Evolutionary conservation across 2,113 vertebrate genomes (phyloP).

Genomic region (Hucho hucho): DNA sequence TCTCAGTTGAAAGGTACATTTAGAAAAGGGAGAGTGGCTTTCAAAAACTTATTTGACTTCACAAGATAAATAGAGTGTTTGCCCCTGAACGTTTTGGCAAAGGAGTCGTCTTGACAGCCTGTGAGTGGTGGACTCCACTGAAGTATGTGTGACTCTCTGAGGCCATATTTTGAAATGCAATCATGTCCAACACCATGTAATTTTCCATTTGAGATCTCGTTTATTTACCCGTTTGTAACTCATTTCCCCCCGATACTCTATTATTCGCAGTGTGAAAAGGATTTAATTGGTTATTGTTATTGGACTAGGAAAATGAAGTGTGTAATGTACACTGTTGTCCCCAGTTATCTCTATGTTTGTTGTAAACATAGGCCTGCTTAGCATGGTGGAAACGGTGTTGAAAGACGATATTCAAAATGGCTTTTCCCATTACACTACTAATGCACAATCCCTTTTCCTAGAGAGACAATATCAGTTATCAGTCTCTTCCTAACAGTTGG

Average conservation of each 20-base stretch:
- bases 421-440: not conserved
- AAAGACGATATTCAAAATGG: not conserved
- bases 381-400: not conserved
- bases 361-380: too few relatives aligned
- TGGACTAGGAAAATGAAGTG: not conserved
- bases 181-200: conserved; percentile 5
- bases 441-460: not conserved
- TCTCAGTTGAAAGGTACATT: conserved; percentile 4
- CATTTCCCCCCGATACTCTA: too few relatives aligned
- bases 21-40: not conserved
- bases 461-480: not conserved
- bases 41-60: not conserved
- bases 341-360: too few relatives aligned
- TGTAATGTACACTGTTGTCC: too few relatives aligned
- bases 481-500: not conserved
- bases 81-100: not conserved
- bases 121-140: not conserved
- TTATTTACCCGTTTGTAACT: not conserved
- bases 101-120: not conserved
- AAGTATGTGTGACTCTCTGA: not conserved
- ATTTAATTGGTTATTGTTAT: not conserved
- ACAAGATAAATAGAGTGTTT: not conserved
- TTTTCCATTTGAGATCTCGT: not conserved
- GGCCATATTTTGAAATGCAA: conserved; percentile 1
- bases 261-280: not conserved